Percentiles rank a stretch among this genome's conserved stretches.
Conservation (phyloP, 2,113 vertebrate species). For the Oreochromis aureus region DNA sequence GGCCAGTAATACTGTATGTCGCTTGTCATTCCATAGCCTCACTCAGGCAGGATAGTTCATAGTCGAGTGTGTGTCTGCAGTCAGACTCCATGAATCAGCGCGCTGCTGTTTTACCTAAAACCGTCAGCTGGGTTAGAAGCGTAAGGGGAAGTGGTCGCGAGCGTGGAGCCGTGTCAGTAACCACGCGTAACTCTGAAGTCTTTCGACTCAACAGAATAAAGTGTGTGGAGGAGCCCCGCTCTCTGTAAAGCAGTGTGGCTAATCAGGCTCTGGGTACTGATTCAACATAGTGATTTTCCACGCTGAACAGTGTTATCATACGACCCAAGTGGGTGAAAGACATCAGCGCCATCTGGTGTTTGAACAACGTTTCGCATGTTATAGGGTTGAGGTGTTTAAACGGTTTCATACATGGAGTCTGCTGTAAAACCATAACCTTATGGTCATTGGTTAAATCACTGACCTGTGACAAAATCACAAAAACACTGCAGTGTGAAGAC, state of each 20-base stretch:
- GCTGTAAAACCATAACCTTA: neutral
- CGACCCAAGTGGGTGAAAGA: neutral
- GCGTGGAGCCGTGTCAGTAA: neutral
- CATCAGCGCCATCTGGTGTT: neutral
- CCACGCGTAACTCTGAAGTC: accelerated
- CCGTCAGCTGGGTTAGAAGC: accelerated
- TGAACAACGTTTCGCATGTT: neutral
- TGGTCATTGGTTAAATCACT: accelerated
- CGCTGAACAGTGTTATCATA: neutral
- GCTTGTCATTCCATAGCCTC: accelerated
- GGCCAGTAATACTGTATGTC: neutral
- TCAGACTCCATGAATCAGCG: neutral
- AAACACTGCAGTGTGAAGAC: neutral
- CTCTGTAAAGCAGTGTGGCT: neutral
- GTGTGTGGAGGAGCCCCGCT: neutral
- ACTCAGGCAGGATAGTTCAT: accelerated
- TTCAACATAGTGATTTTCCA: neutral
- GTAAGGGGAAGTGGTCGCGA: neutral
- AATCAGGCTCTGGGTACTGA: neutral
- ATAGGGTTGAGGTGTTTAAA: neutral
- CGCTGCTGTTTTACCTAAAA: neutral
- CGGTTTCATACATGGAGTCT: neutral
- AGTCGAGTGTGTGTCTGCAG: neutral
- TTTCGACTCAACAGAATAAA: neutral
- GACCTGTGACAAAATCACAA: neutral